Conservation (phyloP, 2,113 vertebrate genomes). For the Eonycteris spelaea region DNA sequence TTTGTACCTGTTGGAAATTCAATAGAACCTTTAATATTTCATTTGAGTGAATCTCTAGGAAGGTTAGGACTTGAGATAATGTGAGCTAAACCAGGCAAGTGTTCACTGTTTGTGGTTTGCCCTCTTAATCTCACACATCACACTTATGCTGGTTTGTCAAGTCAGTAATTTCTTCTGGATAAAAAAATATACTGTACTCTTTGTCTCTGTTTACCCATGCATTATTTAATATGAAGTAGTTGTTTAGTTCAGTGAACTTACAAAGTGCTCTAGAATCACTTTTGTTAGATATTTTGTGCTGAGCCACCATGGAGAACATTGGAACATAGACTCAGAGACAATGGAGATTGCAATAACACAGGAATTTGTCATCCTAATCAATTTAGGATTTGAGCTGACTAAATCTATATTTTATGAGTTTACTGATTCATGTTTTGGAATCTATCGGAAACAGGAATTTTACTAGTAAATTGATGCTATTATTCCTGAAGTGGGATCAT, state of each 20-base stretch:
- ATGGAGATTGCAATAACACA: not conserved
- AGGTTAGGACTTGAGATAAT: not conserved
- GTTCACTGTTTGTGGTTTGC: not conserved
- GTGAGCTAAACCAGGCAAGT: not conserved
- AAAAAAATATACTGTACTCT: not conserved
- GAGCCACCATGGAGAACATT: not conserved
- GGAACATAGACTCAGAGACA: not conserved
- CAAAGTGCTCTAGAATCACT: not conserved
- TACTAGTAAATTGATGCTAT: not conserved
- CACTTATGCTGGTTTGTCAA: not conserved
- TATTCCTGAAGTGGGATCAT: constrained; percentile 10
- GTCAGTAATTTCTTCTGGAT: not conserved
- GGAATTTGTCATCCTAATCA: not conserved
- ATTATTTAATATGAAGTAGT: not conserved
- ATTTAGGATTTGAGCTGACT: not conserved
- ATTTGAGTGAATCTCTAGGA: constrained; percentile 28
- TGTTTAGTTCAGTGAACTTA: not conserved
- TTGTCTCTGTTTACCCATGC: not conserved
- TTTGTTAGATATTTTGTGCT: not conserved
- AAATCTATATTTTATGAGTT: not conserved
- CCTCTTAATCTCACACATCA: not conserved
- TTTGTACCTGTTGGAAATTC: constrained; percentile 44
- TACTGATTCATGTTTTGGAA: not conserved
- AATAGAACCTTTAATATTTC: constrained; percentile 52
- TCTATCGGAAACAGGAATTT: not conserved